Evolutionary conservation across 2,797 vertebrate species (phyloP), one percentile per base, ranked within the genome.

Genomic region (Diplodus sargus): DNA sequence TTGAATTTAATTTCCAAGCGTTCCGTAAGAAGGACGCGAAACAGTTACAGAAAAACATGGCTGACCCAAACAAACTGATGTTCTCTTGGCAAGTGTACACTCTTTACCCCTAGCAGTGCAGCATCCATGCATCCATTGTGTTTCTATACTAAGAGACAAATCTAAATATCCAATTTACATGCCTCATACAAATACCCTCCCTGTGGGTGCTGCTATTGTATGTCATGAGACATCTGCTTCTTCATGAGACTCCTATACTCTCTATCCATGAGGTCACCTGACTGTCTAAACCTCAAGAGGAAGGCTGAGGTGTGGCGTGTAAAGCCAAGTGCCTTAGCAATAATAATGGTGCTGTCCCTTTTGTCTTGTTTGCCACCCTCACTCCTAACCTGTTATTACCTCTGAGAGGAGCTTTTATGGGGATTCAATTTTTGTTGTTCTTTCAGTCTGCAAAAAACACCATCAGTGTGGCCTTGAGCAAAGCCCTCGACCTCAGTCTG

Each of bases 401-500:
- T 20, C 25, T 1, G 20, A 77, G 63, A 78, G 66, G n/a, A 18
- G 48, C 74, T 83, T 59, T 79, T 70, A 79, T 85, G 61, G 59
- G 68, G 60, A 84, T 87, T 81, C 9, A 49, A 59, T 78, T 84
- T 76, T 74, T 82, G 43, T 86, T 89, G 63, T 81, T 78, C 73
- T 75, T 84, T 83, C n/a, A 17, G 60, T 67, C 49, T 65, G 17
- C 23, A 69, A 51, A 39, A 85, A 74, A 70, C 42, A 62, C 64
- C 48, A 25, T 75, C 53, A 68, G 25, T 3, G 23, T 65, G 64
- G 48, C 78, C 75, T 79, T 73, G 49, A 84, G 59, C 73, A 71
- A 81, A 82, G 43, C 68, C 23, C 61, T 43, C 25, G 30, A 81
- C 70, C 68, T 75, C 72, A 68, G 51, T 82, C 58, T 79, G 78